Evolutionary conservation across 2,113 vertebrate species (phyloP).

Genomic region (Eulemur rufifrons): DNA sequence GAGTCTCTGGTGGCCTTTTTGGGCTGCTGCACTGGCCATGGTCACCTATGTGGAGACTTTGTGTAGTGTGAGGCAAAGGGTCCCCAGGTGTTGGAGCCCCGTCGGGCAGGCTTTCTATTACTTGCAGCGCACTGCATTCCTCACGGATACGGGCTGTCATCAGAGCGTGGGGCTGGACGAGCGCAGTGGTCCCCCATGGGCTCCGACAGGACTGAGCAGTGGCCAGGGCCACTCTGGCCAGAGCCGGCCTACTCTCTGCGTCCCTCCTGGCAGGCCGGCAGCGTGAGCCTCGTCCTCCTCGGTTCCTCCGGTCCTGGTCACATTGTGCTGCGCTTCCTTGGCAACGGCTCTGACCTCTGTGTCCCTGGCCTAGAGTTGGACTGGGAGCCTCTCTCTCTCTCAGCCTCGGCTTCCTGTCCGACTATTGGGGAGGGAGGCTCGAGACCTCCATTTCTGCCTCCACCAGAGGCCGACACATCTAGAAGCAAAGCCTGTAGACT

Average conservation of each 20-base stretch:
- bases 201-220: fast-evolving
- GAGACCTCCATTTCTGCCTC: too few species aligned
- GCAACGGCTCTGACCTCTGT: neutral
- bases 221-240: neutral
- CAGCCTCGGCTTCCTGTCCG: too few species aligned
- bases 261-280: neutral
- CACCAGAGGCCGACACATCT: fast-evolving
- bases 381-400: neutral
- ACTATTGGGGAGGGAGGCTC: fast-evolving
- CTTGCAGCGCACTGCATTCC: neutral
- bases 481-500: neutral
- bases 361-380: neutral
- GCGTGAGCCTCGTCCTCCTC: neutral
- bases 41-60: too few species aligned
- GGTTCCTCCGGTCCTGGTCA: fast-evolving
- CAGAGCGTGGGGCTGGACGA: too few species aligned
- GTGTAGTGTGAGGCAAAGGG: fast-evolving
- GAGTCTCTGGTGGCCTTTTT: neutral
- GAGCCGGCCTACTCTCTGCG: neutral
- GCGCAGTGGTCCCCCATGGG: fast-evolving
- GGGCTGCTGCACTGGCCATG: neutral
- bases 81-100: neutral
- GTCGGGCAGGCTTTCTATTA: fast-evolving
- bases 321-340: neutral
- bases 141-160: fast-evolving